phyloP scores from a whole-genome alignment of 2,888 invertebrate genomes.

The Hedya salicella region DNA sequence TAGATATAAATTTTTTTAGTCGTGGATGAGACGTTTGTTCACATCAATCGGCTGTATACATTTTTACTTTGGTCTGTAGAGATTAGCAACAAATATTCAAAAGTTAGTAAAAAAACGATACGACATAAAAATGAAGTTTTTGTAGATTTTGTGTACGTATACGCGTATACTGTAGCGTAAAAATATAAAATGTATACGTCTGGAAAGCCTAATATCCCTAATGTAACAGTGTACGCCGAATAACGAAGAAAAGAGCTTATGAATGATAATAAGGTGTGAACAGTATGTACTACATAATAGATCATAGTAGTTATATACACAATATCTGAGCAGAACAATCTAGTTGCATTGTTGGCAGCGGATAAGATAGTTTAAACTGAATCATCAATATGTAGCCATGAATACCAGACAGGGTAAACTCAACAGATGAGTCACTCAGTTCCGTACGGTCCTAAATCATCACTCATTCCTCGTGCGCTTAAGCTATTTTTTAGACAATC shows the following conservation, averaged over 20 bases:
- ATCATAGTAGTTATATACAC: background rate
- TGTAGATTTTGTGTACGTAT: background rate
- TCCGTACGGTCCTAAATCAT: background rate
- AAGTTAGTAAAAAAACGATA: too few relatives aligned
- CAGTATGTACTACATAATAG: too few relatives aligned
- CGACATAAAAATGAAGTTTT: too few relatives aligned
- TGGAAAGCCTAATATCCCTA: background rate
- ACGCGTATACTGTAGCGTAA: background rate
- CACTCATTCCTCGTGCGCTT: background rate
- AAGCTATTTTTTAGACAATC: background rate
- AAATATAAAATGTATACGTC: too few relatives aligned
- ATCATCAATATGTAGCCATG: constrained; percentile 5
- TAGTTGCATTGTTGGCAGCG: constrained; percentile 22
- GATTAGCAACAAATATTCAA: too few relatives aligned
- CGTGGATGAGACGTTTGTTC: too few relatives aligned
- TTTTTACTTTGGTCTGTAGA: too few relatives aligned
- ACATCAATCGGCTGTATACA: too few relatives aligned
- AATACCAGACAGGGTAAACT: constrained; percentile 5
- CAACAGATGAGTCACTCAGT: background rate
- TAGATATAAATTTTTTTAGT: too few relatives aligned
- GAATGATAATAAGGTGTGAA: too few relatives aligned
- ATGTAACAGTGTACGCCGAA: too few relatives aligned
- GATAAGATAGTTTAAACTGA: constrained; percentile 16
- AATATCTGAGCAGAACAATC: background rate
- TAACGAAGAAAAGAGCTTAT: too few relatives aligned